These are phyloP conservation scores for Elephantulus edwardii DNA, from an alignment of 2,113 vertebrate species.

Conservation along the genomic window DNA sequence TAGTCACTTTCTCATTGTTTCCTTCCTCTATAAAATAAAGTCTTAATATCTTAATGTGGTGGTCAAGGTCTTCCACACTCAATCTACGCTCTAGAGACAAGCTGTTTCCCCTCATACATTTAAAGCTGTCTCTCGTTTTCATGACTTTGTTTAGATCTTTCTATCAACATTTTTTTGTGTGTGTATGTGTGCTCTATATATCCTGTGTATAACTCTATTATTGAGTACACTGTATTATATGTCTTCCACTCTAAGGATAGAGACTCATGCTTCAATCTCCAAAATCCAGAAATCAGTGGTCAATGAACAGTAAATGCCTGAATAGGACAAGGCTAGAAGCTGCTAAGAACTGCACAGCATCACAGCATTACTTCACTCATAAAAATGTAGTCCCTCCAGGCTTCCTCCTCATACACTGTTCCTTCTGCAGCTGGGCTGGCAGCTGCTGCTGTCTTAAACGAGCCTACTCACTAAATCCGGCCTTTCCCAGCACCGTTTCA, in stretches of 20 bases:
- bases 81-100: not conserved
- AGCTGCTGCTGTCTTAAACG: not conserved
- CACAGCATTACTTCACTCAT: not conserved
- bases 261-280: not conserved
- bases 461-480: not conserved
- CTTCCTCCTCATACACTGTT: not conserved
- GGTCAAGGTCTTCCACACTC: not conserved
- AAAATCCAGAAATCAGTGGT: not conserved
- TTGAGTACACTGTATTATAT: fast-evolving
- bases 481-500: not conserved
- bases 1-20: not conserved
- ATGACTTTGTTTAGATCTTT: not conserved
- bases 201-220: not conserved
- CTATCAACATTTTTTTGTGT: not conserved
- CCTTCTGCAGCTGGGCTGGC: not conserved
- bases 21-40: not conserved
- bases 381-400: not conserved
- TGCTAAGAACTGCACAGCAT: not conserved
- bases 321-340: not conserved
- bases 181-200: too few relatives aligned
- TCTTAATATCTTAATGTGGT: not conserved
- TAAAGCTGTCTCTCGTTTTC: not conserved
- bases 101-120: not conserved
- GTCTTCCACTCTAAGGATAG: not conserved
- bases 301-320: not conserved